A percentile compares a stretch with the other conserved stretches of the same genome.
Conservation (phyloP, 2,797 vertebrate species). For the Rhinogobio ventralis region DNA sequence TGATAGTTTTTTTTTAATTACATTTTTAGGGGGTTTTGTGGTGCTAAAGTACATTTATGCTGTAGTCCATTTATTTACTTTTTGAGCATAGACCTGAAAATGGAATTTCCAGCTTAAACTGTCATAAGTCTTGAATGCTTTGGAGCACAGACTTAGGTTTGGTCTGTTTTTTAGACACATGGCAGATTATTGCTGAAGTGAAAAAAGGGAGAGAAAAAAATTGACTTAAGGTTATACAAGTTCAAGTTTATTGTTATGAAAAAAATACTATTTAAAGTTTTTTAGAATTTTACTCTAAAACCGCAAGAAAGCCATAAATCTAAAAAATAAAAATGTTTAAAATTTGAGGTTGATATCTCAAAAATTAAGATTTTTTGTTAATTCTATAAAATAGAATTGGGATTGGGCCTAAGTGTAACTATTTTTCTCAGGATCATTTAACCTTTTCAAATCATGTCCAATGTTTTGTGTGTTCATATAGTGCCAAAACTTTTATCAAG, state of each 20-base stretch:
- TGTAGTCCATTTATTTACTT: not conserved
- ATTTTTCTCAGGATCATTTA: too few relatives aligned
- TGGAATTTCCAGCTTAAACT: not conserved
- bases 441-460: too few relatives aligned
- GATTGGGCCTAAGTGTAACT: too few relatives aligned
- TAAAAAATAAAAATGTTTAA: not conserved
- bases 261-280: not conserved
- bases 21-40: too few relatives aligned
- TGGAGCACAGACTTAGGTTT: too few relatives aligned
- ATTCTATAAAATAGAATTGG: too few relatives aligned
- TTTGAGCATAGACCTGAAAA: not conserved
- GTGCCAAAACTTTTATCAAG: too few relatives aligned
- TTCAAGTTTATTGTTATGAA: not conserved
- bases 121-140: not conserved
- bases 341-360: not conserved
- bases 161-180: not conserved
- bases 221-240: not conserved
- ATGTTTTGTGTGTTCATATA: too few relatives aligned
- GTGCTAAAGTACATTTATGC: not conserved
- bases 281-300: not conserved
- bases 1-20: too few relatives aligned
- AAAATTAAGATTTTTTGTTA: too few relatives aligned
- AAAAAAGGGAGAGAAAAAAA: not conserved
- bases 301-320: not conserved
- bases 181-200: not conserved